phyloP scores from a whole-genome alignment of 2,113 vertebrate genomes.

The Melanerpes formicivorus region DNA sequence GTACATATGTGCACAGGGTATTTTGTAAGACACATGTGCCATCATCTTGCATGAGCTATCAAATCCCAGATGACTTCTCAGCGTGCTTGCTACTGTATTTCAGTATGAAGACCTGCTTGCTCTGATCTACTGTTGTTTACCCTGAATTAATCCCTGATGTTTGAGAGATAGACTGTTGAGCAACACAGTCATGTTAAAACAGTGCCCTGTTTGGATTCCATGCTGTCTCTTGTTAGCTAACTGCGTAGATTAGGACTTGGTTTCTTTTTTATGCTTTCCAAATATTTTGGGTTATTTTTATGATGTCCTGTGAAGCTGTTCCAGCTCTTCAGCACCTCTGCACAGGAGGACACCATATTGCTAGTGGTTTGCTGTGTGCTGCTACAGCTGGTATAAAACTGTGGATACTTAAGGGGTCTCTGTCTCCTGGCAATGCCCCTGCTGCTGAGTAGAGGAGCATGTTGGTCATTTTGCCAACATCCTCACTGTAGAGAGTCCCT shows the following conservation, averaged over 20 bases:
- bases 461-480: neutral
- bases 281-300: neutral
- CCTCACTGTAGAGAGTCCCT: neutral
- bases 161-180: neutral
- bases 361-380: too few relatives aligned
- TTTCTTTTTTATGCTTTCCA: neutral
- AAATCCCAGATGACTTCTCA: neutral
- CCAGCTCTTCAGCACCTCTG: neutral
- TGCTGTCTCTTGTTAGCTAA: constrained; percentile 12
- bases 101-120: neutral
- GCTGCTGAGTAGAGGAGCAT: neutral
- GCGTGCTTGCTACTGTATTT: neutral
- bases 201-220: neutral
- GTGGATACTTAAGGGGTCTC: neutral
- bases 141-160: constrained; percentile 7
- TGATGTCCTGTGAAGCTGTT: neutral
- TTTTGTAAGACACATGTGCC: neutral
- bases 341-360: neutral
- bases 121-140: neutral
- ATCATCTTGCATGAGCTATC: neutral
- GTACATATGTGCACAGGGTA: neutral
- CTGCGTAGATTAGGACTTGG: neutral
- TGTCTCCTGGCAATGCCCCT: neutral
- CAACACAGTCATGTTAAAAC: neutral
- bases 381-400: neutral